Evolutionary conservation across 1,140 invertebrate species (phyloP).

Genomic region (Hestina assimilis): DNA sequence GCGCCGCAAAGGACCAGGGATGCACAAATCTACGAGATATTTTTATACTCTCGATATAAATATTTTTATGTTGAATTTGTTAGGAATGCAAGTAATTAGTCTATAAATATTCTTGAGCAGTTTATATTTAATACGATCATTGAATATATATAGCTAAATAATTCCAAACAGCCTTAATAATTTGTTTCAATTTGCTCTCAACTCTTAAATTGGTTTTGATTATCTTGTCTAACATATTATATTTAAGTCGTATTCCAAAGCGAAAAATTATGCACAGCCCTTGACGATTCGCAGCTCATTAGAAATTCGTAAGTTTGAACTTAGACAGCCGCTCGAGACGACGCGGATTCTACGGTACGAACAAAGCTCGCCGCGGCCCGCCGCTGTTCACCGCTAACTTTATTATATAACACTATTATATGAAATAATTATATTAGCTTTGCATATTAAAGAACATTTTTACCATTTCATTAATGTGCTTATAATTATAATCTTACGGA

Average conservation of each 20-base stretch:
- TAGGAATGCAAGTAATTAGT: not conserved
- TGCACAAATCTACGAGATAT: slow-evolving; percentile 15
- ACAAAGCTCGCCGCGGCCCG: slow-evolving; percentile 20
- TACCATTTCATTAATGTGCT: no score
- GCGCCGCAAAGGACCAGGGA: slow-evolving; percentile 55
- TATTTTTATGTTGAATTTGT: slow-evolving; percentile 11
- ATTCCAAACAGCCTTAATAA: no score
- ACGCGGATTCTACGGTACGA: slow-evolving; percentile 21
- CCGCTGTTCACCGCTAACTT: not conserved
- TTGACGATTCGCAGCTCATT: slow-evolving; percentile 39
- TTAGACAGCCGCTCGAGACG: slow-evolving; percentile 26
- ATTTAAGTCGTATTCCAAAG: no score
- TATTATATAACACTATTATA: no score
- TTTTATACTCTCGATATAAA: slow-evolving; percentile 30
- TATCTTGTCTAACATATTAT: no score
- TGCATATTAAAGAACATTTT: no score
- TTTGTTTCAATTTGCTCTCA: no score
- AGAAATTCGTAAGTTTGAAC: slow-evolving; percentile 39
- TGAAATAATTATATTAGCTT: no score
- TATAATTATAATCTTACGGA: no score
- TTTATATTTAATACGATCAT: not conserved
- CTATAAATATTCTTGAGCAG: not conserved
- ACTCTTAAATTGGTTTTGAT: no score
- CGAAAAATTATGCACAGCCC: no score
- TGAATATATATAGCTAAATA: no score